Evolutionary conservation across 37 sponge, comb jelly and placozoan genomes (phyloP), one percentile per base, ranked within the genome.

Genomic region (Mnemiopsis leidyi): DNA sequence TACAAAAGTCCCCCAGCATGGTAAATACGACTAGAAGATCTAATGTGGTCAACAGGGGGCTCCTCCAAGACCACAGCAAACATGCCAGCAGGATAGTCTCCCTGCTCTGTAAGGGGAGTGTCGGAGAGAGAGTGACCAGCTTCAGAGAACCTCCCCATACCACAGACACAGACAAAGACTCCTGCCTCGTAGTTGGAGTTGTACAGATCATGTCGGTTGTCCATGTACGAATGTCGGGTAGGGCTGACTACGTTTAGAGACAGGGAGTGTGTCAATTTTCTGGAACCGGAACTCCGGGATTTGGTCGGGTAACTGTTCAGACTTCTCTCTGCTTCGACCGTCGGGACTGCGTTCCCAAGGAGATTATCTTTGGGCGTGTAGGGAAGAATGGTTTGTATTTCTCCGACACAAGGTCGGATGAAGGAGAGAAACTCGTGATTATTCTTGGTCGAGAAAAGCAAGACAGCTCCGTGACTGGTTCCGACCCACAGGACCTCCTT

Each of bases 81-180:
- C 40, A 85, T 32, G 18, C 90, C 90, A 39, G 38, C 90, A 40
- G 61, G 61, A 18, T 23, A 32, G 61, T 85, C 90, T 2, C 90
- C 90, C 90, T 40, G 40, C 0, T 23, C 25, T 7, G 25, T 39
- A 20, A 36, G 90, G 25, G 90, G 90, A 37, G 61, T 38, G 23
- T 85, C 90, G 0, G 90, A 85, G 29, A 40, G 40, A n/a, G 28
- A 29, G 61, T 40, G 90, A 36, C 28, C 23, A 23, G 61, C 24
- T 23, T 85, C 90, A n/a, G 90, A 35, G 30, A 85, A 85, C 90
- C 61, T 85, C 29, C 90, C 90, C 61, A 40, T 40, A n/a, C 90
- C 90, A 39, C 61, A 85, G 25, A 85, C 90, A 28, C 79, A 77
- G 36, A 77, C 79, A 34, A 77, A 77, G 20, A 28, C 79, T 20